These are phyloP conservation scores for Mustela nigripes DNA, from an alignment of 2,113 vertebrate species.

Conservation along the genomic window DNA sequence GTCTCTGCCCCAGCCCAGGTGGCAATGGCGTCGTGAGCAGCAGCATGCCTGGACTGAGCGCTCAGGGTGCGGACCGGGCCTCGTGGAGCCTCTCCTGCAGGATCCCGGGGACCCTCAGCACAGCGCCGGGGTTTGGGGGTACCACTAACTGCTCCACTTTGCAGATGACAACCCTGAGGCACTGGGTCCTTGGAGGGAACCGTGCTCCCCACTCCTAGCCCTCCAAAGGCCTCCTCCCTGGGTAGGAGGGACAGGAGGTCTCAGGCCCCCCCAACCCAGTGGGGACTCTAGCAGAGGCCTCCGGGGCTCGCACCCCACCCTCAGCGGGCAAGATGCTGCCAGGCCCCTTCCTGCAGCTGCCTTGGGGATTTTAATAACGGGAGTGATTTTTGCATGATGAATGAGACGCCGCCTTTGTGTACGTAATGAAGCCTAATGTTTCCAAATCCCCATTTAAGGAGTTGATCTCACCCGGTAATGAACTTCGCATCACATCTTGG, in stretches of 20 bases:
- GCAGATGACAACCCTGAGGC: slow-evolving; percentile 31
- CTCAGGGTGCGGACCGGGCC: accelerated
- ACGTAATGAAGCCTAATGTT: slow-evolving; percentile 83
- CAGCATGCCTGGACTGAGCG: accelerated
- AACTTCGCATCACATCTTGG: slow-evolving; percentile 71
- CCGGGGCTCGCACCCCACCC: neutral
- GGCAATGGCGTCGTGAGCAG: neutral
- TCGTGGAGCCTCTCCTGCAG: neutral
- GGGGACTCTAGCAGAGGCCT: neutral
- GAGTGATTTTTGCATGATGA: slow-evolving; percentile 80
- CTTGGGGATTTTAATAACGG: slow-evolving; percentile 66
- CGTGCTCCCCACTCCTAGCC: neutral
- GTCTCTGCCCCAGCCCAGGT: neutral
- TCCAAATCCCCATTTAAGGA: slow-evolving; percentile 83
- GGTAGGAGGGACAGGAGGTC: neutral
- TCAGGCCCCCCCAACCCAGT: too few species aligned
- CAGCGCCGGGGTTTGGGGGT: accelerated
- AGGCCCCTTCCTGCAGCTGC: slow-evolving; percentile 56
- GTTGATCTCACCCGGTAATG: slow-evolving; percentile 78
- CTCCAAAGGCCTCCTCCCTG: neutral
- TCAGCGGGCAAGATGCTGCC: slow-evolving; percentile 41
- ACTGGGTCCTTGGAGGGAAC: neutral
- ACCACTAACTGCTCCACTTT: neutral
- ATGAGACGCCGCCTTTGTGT: slow-evolving; percentile 73
- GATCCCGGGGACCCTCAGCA: accelerated